A percentile compares a stretch with the other conserved stretches of the same genome.
Evolutionary conservation across 2,888 invertebrate species (phyloP).

Genomic region (Caenorhabditis afra): DNA sequence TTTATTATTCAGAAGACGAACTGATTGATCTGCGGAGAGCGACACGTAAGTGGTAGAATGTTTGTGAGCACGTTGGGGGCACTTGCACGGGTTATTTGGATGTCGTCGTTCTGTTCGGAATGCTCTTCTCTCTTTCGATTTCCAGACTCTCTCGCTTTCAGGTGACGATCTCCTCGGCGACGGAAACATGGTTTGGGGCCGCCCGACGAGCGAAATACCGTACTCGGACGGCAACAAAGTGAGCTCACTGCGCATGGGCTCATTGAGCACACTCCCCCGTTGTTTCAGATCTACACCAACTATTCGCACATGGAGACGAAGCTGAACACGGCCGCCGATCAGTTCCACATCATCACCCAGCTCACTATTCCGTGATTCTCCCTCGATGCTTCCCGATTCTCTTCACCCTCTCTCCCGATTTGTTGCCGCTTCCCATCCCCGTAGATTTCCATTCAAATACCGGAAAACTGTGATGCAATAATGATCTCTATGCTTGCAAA

Average conservation of each 20-base stretch:
- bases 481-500: slow-evolving; percentile 31
- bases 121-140: background rate
- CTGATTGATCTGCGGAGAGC: slow-evolving; percentile 55
- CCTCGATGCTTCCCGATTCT: background rate
- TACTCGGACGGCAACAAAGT: slow-evolving; percentile 57
- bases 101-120: slow-evolving; percentile 2
- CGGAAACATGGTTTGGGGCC: slow-evolving; percentile 65
- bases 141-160: slow-evolving; percentile 10
- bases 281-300: slow-evolving; percentile 53
- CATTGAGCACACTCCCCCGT: background rate
- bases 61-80: slow-evolving; percentile 20
- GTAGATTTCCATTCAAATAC: slow-evolving; percentile 27
- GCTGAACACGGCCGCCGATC: slow-evolving; percentile 57
- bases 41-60: slow-evolving; percentile 40
- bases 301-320: slow-evolving; percentile 70
- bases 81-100: slow-evolving; percentile 33
- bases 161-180: slow-evolving; percentile 67
- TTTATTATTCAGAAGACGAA: slow-evolving; percentile 50
- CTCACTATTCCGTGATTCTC: slow-evolving; percentile 29
- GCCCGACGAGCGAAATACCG: slow-evolving; percentile 65
- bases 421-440: background rate
- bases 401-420: slow-evolving; percentile 1
- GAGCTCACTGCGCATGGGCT: background rate
- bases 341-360: slow-evolving; percentile 60
- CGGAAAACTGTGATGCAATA: slow-evolving; percentile 50